Base-by-base conservation (phyloP, 2,888 invertebrate species). In the Caradrina kadenii region DNA sequence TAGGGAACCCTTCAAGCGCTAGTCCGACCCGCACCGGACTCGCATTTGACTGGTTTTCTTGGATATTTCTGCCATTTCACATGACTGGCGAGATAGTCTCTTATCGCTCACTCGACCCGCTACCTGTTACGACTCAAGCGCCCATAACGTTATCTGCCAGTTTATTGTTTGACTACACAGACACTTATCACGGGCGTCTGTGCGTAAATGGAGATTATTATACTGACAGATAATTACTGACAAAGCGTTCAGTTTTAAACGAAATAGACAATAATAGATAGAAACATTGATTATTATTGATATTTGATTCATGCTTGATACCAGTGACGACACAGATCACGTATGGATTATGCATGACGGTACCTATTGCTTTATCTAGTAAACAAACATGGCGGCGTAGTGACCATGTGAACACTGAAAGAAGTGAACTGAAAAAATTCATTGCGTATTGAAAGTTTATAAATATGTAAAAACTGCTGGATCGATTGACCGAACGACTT, bases 111-210 rank as follows among this genome's bases (percentile, higher is more conserved):
- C 17, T 45, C 17, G 45, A 39, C 39, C 39, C 35, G 60, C 54
- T 49, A 56, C 31, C n/a, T 49, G 21, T 50, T 52, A 22, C 65
- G 31, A 54, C 42, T n/a, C 42, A n/a, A 59, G 60, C 73, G 55
- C 52, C 68, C 60, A 63, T 79, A 62, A 55, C 19, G 53, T 71
- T 81, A 73, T 81, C 69, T 53, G 17, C 22, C 19, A 35, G 3
- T 74, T 60, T 48, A 11, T 63, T 60, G 78, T 80, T 70, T 81
- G 71, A 64, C 50, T 66, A 76, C 56, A 45, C 39, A 60, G 31
- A 49, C 58, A 62, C 31, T 54, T 76, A 74, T 73, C 76, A 65
- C 54, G 53, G 64, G 42, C 42, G 49, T 42, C 55, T 63, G 62
- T 39, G 60, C 59, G 50, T 74, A 67, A 58, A 76, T 70, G 56